Evolutionary conservation across 2,888 invertebrate species (phyloP), one percentile per base, ranked within the genome.

Genomic region (Gonocerus acuteangulatus): DNA sequence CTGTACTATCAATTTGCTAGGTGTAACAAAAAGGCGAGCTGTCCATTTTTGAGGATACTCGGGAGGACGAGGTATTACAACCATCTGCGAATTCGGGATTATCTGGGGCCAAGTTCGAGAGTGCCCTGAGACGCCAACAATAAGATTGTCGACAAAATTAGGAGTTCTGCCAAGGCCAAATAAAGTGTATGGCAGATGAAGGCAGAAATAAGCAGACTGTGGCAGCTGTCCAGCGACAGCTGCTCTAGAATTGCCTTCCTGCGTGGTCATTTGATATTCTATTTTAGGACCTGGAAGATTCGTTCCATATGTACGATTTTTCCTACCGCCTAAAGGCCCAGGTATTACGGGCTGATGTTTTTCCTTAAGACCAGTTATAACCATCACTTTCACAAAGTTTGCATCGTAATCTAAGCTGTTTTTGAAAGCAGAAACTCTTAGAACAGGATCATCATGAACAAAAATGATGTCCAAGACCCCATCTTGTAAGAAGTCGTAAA

Each of bases 101-200:
- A 95, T 86, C 74, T 93, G 93, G 0, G 86, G 85, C 89, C 92
- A 95, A 62, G 82, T 83, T 67, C 83, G 83, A n/a, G 82, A 71
- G 69, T 52, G 71, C 70, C 73, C 76, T 71, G 68, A 68, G 39
- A 70, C 56, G 7, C 92, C 90, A 1, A 95, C 90, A 60, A 82
- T 84, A 34, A 97, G 76, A 11, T 82, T 83, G 71, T 97, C 96
- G 0, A 99, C 90, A 77, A 97, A 99, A 76, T 99, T 99, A 1
- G 97, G 96, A 36, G 95, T 95, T 62, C 95, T 83, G 2, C 97
- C 99, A n/a, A 99, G 78, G 1, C 99, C 99, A 75, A 99, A 97
- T 67, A 95, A 87, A 0, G 89, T 88, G 74, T 93, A 99, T 0
- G 99, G 97, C 60, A 96, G 76, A 74, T 95, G 93, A n/a, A 99